phyloP scores from a whole-genome alignment of 1,140 invertebrate genomes.

The Myzus persicae region DNA sequence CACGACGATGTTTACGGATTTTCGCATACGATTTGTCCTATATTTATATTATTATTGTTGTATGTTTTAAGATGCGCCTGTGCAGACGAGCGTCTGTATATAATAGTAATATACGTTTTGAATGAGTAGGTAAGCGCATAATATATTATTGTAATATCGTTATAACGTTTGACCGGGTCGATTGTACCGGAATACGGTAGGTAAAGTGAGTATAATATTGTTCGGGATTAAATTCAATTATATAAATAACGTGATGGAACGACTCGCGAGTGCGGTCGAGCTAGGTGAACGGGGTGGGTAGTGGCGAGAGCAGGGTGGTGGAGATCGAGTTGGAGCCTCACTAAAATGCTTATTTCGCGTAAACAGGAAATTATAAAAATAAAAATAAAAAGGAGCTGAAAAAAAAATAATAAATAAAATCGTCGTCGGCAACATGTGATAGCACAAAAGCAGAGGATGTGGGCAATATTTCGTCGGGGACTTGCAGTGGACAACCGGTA shows the following conservation, averaged over 20 bases:
- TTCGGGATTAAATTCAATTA: conserved; percentile 41
- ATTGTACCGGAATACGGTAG: conserved; percentile 17
- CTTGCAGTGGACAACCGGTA: conserved; percentile 52
- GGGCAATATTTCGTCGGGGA: conserved; percentile 57
- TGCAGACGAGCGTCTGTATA: background rate
- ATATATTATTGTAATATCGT: background rate
- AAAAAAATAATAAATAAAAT: conserved; percentile 51
- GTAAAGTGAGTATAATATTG: background rate
- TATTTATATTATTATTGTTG: background rate
- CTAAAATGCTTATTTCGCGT: conserved; percentile 37
- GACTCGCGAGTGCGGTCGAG: background rate
- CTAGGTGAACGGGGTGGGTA: no score
- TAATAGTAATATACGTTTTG: background rate
- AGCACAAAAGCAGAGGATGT: conserved; percentile 51
- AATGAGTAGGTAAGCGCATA: background rate
- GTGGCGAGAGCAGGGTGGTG: background rate
- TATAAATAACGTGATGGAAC: background rate
- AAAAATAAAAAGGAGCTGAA: background rate
- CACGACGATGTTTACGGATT: conserved; percentile 15
- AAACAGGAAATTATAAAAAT: conserved; percentile 41
- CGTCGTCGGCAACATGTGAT: conserved; percentile 53
- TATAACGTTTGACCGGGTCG: background rate
- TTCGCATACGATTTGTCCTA: background rate
- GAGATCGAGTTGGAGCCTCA: background rate
- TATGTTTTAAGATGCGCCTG: background rate